Evolutionary conservation across 1,140 invertebrate genomes (phyloP), one percentile per base, ranked within the genome.

Genomic region (Ostrea edulis): DNA sequence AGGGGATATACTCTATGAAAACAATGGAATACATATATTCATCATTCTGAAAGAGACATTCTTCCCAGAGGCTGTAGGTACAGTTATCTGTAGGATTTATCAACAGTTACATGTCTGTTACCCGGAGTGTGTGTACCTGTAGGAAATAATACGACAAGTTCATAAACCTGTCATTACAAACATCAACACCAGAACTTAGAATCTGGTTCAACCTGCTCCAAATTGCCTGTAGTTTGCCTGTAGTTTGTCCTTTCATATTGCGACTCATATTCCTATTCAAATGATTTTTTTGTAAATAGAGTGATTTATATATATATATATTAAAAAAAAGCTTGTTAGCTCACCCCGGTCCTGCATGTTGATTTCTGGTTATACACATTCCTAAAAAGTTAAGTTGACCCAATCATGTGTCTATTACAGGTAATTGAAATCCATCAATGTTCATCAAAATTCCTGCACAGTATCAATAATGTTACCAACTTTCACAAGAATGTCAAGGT

Each of bases 381-480:
- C 22, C 68, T 77, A 77, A 8, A 77, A 29, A 77, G 68, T 77
- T 77, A 77, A 35, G 68, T 8, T 77, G 68, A 35, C 68, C 25
- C 68, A 77, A 35, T 77, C 14, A 14, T 77, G 35, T 77, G 25
- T 77, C 68, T 77, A 77, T 77, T 77, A 77, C 25, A 77, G 68
- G 68, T 77, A 77, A 77, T 71, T 77, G 68, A 77, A 25, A 77
- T 29, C 68, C 68, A 77, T 77, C 68, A 77, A 77, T 77, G 68
- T 77, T 77, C 25, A 77, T 77, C 68, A 77, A 35, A 77, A 77
- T 77, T 77, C 68, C 68, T 29, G 25, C 25, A 77, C 22, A 14
- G 25, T 2, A 29, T 11, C 12, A 77, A 77, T 77, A 77, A 77
- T 77, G 25, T 77, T n/a, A 14, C 68, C 11, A 77, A 77, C 68